Evolutionary conservation across 2,113 vertebrate species (phyloP), one percentile per base, ranked within the genome.

Genomic region (Trichomycterus rosablanca): DNA sequence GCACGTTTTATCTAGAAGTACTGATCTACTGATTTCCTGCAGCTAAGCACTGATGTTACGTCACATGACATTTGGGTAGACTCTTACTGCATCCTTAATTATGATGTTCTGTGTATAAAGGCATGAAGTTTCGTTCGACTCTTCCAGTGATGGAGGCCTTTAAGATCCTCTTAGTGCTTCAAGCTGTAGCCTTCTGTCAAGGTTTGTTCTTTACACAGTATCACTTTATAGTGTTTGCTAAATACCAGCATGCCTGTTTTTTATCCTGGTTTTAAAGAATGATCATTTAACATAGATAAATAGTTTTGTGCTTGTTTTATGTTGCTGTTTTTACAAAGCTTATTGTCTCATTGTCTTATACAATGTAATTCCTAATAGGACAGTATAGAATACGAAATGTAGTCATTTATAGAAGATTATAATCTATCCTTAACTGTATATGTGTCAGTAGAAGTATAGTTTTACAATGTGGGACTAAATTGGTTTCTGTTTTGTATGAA

Each of bases 131-230:
- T 45, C 15, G n/a, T 42, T 2, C 3, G 4, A 37, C 16, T 3
- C 26, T 54, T 40, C 4, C 14, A 12, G 50, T 39, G 55, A 71
- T 71, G 68, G 57, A 28, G 43, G 12, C 28, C 3, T 37, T 71
- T 2, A 66, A n/a, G 35, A 23, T 66, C 40, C n/a, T 56, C 10
- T 16, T 48, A 22, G 16, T 50, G 9, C 28, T 71, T 34, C 62
- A 66, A 32, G 52, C 26, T 34, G 28, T 65, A n/a, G 44, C 57
- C 34, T 20, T 48, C 16, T 40, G 32, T 40, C 43, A 32, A 65
- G 63, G 63, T 65, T 22, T 40, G 63, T 65, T 4, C 43, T 16
- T 43, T 1, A 23, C 32, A 5, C 2, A 22, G 28, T 52, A 20
- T 34, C 5, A 16, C 5, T 45, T 26, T 26, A 30, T 30, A 7